These are phyloP conservation scores for Diploptera punctata DNA, from an alignment of 2,888 invertebrate species.

Conservation along the genomic window DNA sequence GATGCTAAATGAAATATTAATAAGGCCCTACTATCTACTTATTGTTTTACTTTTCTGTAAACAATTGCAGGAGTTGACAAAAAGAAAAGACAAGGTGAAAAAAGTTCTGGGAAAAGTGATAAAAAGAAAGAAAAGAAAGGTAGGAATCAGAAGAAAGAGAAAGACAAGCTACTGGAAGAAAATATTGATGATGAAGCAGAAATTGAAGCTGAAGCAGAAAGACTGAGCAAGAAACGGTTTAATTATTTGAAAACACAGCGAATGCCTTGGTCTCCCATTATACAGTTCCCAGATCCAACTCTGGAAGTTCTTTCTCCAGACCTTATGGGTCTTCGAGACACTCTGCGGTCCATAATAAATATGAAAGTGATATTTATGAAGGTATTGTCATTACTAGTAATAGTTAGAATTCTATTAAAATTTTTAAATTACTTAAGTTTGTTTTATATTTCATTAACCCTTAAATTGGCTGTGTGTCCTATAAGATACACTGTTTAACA, in stretches of 20 bases:
- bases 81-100: too few relatives aligned
- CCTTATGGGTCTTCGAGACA: slow-evolving; percentile 59
- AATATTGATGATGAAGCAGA: slow-evolving; percentile 39
- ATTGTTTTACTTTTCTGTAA: too few relatives aligned
- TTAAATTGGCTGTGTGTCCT: too few relatives aligned
- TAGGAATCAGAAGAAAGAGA: too few relatives aligned
- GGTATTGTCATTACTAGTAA: too few relatives aligned
- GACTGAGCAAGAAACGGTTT: background rate
- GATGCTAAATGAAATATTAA: too few relatives aligned
- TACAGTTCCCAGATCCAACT: slow-evolving; percentile 59
- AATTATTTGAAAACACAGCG: slow-evolving; percentile 57
- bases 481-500: too few relatives aligned
- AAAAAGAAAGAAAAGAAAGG: slow-evolving; percentile 15
- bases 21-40: too few relatives aligned
- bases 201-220: slow-evolving; percentile 9
- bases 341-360: slow-evolving; percentile 61
- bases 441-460: too few relatives aligned
- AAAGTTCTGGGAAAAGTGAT: background rate
- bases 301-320: slow-evolving; percentile 58
- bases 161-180: slow-evolving; percentile 42
- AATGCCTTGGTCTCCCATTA: slow-evolving; percentile 61
- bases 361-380: slow-evolving; percentile 60
- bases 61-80: too few relatives aligned
- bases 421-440: too few relatives aligned
- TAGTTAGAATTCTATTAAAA: too few relatives aligned